Evolutionary conservation across 2,113 vertebrate genomes (phyloP).

Genomic region (Odobenus rosmarus): DNA sequence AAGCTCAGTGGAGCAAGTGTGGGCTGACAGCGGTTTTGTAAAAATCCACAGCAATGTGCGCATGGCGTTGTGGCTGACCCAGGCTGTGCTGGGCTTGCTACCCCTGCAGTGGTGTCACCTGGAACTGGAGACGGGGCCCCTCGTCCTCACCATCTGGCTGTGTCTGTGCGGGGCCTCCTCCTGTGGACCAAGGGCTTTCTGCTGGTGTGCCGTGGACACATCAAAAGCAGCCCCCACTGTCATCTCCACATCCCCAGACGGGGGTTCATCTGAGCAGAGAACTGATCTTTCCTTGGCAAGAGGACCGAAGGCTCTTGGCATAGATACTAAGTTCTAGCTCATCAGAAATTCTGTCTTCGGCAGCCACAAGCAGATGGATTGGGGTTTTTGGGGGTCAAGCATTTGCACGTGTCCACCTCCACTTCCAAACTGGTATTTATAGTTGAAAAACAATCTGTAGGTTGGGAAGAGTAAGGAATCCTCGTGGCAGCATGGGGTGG

Average conservation of each 20-base stretch:
- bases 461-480: conserved; percentile 22
- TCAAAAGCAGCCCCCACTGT: background rate
- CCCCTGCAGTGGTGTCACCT: fast-evolving
- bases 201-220: fast-evolving
- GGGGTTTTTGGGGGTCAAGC: conserved; percentile 59
- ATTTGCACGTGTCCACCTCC: conserved; percentile 59
- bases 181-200: background rate
- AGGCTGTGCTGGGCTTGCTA: background rate
- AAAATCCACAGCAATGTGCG: background rate
- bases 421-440: conserved; percentile 45
- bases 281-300: conserved; percentile 46
- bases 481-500: background rate
- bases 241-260: background rate
- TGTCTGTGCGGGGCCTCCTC: background rate
- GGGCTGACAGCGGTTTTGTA: conserved; percentile 41
- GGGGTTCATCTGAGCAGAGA: background rate
- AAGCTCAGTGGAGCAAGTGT: background rate
- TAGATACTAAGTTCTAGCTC: conserved; percentile 11
- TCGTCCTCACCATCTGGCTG: background rate
- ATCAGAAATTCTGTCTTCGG: conserved; percentile 52
- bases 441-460: conserved; percentile 33
- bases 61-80: background rate
- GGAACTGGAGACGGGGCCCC: background rate
- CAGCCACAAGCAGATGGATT: conserved; percentile 55
- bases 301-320: conserved; percentile 46